These are phyloP conservation scores for Aselliscus stoliczkanus DNA, from an alignment of 2,797 vertebrate genomes.

Conservation along the genomic window DNA sequence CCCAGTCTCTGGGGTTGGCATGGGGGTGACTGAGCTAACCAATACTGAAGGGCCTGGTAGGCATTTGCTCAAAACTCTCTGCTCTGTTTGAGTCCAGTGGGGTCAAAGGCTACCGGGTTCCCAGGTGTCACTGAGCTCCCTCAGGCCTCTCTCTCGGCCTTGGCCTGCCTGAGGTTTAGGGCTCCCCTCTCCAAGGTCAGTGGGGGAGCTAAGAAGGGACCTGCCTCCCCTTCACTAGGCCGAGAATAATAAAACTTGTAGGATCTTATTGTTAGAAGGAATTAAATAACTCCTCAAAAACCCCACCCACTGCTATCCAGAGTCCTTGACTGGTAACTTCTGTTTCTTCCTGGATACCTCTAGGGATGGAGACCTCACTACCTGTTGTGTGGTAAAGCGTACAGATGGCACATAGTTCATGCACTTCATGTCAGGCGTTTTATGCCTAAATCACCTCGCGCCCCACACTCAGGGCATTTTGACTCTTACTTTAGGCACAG, in stretches of 20 bases:
- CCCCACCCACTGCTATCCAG: background rate
- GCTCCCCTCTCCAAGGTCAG: background rate
- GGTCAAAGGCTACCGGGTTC: background rate
- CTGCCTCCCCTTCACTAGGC: background rate
- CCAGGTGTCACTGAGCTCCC: background rate
- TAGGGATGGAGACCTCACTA: background rate
- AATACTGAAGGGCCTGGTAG: rapidly evolving
- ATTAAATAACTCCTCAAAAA: background rate
- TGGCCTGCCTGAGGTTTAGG: background rate
- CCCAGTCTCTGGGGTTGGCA: background rate
- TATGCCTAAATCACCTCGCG: background rate
- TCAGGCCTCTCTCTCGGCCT: background rate
- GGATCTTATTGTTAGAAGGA: background rate
- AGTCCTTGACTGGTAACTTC: background rate
- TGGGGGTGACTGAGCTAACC: background rate
- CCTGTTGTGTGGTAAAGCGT: background rate
- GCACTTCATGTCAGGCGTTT: background rate
- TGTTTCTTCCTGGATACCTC: background rate
- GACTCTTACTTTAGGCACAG: background rate
- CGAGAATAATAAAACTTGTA: background rate
- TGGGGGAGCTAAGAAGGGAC: background rate
- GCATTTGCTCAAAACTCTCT: background rate
- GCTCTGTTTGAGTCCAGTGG: background rate
- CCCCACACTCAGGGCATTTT: background rate
- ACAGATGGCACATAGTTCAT: background rate